Evolutionary conservation across 2,797 vertebrate species (phyloP).

Genomic region (Paguma larvata): DNA sequence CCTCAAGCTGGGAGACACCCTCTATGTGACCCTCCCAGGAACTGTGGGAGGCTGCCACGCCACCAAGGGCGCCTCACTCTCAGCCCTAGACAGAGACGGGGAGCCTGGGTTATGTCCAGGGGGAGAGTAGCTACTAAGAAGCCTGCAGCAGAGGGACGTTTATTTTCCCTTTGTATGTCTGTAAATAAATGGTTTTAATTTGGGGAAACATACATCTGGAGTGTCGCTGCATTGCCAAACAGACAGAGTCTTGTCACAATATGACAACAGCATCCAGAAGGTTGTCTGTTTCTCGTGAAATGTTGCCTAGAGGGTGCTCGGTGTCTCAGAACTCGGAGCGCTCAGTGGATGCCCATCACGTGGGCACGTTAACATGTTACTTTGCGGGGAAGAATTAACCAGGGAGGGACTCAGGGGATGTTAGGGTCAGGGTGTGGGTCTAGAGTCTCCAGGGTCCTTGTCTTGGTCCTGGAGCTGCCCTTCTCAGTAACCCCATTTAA

Average conservation of each 20-base stretch:
- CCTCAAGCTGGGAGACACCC: accelerated
- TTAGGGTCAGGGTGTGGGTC: not conserved
- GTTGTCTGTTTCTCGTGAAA: not conserved
- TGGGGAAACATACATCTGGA: slow-evolving; percentile 68
- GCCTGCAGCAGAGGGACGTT: not conserved
- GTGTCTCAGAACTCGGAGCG: not conserved
- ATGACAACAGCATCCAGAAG: slow-evolving; percentile 28
- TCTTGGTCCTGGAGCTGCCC: not conserved
- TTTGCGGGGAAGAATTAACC: not conserved
- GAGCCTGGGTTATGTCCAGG: not conserved
- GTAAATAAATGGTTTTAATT: slow-evolving; percentile 69
- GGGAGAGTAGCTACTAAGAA: not conserved
- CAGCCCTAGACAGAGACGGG: not conserved
- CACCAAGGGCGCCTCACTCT: not conserved
- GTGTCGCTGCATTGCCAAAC: slow-evolving; percentile 24
- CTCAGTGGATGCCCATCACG: not conserved
- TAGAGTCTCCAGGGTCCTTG: not conserved
- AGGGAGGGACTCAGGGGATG: accelerated
- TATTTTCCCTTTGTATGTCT: slow-evolving; percentile 65
- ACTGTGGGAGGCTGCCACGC: too few species aligned
- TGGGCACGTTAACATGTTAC: not conserved
- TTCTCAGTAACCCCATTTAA: not conserved
- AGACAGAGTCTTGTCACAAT: not conserved
- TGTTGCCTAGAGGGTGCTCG: not conserved
- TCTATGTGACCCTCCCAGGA: not conserved